These are phyloP conservation scores for Ophion ventricosus DNA, from an alignment of 2,888 invertebrate genomes.

Conservation along the genomic window DNA sequence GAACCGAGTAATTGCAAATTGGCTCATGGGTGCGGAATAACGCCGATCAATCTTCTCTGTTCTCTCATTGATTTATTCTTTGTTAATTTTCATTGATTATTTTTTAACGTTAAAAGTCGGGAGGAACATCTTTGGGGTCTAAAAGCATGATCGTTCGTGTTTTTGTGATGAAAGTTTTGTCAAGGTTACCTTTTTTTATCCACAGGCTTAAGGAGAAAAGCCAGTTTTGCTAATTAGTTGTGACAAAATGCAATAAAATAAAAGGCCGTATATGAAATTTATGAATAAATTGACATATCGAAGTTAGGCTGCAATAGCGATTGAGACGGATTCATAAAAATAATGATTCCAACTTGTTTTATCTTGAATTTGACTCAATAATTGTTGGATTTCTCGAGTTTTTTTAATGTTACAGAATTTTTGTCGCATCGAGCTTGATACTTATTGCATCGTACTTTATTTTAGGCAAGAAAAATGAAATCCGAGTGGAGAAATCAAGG, in stretches of 20 bases:
- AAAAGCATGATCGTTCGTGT: too few relatives aligned
- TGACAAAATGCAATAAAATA: neutral
- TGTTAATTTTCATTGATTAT: too few relatives aligned
- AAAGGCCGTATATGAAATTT: neutral
- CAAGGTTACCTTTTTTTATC: too few relatives aligned
- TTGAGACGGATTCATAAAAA: neutral
- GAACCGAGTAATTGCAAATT: neutral
- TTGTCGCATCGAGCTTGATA: neutral
- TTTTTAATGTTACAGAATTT: neutral
- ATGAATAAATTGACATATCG: neutral
- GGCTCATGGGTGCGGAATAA: neutral
- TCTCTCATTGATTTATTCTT: neutral
- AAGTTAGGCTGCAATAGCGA: neutral
- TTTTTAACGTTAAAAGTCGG: too few relatives aligned
- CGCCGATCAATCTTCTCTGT: neutral
- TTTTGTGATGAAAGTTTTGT: too few relatives aligned
- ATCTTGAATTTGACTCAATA: neutral
- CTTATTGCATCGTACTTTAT: neutral
- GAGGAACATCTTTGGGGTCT: too few relatives aligned
- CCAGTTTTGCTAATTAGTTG: too few relatives aligned
- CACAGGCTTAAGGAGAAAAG: too few relatives aligned
- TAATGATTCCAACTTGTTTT: neutral
- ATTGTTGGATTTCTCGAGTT: neutral
- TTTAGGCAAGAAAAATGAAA: neutral
- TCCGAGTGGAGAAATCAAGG: neutral